Conservation (phyloP, 2,113 vertebrate genomes). For the Aspiorhynchus laticeps region DNA sequence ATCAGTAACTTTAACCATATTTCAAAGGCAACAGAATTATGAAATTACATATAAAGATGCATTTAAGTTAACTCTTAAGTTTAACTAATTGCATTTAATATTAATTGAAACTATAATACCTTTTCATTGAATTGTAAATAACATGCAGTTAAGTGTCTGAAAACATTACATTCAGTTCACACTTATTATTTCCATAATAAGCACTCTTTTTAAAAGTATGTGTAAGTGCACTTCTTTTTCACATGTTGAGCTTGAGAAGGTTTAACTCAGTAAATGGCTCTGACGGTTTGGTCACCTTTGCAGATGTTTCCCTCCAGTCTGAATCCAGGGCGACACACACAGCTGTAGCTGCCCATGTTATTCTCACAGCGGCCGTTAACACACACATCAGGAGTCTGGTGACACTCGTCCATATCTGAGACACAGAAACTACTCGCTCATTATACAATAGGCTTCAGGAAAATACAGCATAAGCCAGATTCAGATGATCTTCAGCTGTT, state of each 20-base stretch:
- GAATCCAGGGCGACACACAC: constrained; percentile 71
- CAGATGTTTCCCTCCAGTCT: constrained; percentile 50
- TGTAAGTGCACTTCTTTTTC: background rate
- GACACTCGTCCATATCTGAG: constrained; percentile 78
- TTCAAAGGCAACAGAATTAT: background rate
- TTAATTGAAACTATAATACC: too few relatives aligned
- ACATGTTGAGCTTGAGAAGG: background rate
- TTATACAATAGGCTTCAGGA: background rate
- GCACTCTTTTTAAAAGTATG: background rate
- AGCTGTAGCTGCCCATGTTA: constrained; percentile 73
- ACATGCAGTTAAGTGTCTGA: too few relatives aligned
- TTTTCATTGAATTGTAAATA: too few relatives aligned
- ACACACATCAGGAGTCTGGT: constrained; percentile 69
- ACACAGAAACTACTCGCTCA: background rate
- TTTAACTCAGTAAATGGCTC: background rate
- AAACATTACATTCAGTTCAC: too few relatives aligned
- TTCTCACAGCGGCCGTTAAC: constrained; percentile 77
- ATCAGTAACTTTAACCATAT: too few relatives aligned
- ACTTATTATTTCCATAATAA: too few relatives aligned
- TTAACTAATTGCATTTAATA: background rate
- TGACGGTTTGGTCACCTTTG: constrained; percentile 38
- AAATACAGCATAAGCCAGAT: background rate
- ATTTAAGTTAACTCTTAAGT: too few relatives aligned
- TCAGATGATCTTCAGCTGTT: background rate
- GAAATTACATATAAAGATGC: background rate